Conservation (phyloP, 1,140 invertebrate species). For the Globodera rostochiensis region DNA sequence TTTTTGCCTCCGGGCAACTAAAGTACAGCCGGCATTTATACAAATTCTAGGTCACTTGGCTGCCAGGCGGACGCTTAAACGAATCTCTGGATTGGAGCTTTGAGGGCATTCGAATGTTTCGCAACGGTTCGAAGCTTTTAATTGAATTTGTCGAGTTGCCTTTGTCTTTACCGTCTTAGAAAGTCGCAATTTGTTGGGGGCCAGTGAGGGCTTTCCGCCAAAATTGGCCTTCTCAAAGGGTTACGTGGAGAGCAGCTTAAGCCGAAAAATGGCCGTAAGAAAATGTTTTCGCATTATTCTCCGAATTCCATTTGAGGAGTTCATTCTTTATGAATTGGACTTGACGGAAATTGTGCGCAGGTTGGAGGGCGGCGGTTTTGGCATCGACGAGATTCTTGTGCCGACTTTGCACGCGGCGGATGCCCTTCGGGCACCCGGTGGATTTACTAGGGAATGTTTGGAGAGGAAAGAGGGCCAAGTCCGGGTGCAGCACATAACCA, state of each 20-base stretch:
- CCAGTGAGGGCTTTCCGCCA: not conserved
- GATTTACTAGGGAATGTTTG: constrained; percentile 30
- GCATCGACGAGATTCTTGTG: constrained; percentile 32
- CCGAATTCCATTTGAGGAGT: constrained; percentile 13
- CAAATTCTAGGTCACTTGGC: not conserved
- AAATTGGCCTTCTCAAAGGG: constrained; percentile 29
- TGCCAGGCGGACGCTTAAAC: constrained; percentile 12
- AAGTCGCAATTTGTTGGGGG: not conserved
- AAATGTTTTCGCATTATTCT: not conserved
- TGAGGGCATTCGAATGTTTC: constrained; percentile 26
- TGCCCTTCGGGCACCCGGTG: constrained; percentile 28
- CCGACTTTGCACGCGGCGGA: constrained; percentile 20
- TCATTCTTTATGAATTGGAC: constrained; percentile 29
- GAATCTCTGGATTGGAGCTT: constrained; percentile 23
- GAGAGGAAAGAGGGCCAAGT: constrained; percentile 11
- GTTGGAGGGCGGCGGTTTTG: constrained; percentile 15
- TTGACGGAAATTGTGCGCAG: constrained; percentile 8
- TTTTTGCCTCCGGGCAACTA: too few relatives aligned
- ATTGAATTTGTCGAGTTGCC: not conserved
- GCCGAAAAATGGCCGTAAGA: constrained; percentile 19
- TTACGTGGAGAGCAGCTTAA: constrained; percentile 26
- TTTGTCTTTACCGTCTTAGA: not conserved
- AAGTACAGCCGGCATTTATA: too few relatives aligned
- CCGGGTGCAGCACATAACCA: constrained; percentile 17
- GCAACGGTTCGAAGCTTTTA: constrained; percentile 22